Conservation (phyloP, 1,140 invertebrate genomes). For the Brachionus paranguensis region DNA sequence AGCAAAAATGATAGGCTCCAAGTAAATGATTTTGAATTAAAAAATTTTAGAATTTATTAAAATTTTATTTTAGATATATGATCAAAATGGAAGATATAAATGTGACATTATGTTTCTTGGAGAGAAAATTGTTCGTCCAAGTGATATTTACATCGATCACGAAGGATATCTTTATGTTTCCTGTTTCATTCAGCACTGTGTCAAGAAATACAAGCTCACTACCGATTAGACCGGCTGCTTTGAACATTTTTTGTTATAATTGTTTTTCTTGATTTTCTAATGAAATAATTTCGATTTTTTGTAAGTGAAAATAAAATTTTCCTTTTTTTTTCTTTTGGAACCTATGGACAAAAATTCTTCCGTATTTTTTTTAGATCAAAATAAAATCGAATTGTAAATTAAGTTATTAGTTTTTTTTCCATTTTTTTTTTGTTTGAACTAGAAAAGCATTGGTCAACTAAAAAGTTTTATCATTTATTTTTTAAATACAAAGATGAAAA, state of each 20-base stretch:
- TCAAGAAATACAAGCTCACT: conserved; percentile 33
- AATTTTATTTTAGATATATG: conserved; percentile 22
- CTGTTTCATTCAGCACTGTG: conserved; percentile 28
- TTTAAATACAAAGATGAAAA: too few species aligned
- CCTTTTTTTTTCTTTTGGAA: not conserved
- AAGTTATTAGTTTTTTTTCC: not conserved
- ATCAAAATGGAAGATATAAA: conserved; percentile 18
- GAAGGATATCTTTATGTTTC: conserved; percentile 28
- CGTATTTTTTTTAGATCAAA: not conserved
- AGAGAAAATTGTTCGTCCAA: conserved; percentile 25
- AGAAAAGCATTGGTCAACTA: not conserved
- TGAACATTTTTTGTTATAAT: not conserved
- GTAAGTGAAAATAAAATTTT: not conserved
- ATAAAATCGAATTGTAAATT: conserved; percentile 2
- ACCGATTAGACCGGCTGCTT: not conserved
- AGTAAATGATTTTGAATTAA: not conserved
- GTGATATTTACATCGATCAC: conserved; percentile 24
- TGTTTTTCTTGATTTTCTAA: not conserved
- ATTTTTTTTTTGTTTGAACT: not conserved
- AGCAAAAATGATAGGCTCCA: conserved; percentile 39
- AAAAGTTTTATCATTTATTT: too few species aligned
- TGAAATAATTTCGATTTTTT: not conserved
- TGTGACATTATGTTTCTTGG: conserved; percentile 3
- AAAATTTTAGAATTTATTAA: not conserved
- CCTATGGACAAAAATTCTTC: not conserved